Evolutionary conservation across 1,140 invertebrate genomes (phyloP), one percentile per base, ranked within the genome.

Genomic region (Hypothenemus hampei): DNA sequence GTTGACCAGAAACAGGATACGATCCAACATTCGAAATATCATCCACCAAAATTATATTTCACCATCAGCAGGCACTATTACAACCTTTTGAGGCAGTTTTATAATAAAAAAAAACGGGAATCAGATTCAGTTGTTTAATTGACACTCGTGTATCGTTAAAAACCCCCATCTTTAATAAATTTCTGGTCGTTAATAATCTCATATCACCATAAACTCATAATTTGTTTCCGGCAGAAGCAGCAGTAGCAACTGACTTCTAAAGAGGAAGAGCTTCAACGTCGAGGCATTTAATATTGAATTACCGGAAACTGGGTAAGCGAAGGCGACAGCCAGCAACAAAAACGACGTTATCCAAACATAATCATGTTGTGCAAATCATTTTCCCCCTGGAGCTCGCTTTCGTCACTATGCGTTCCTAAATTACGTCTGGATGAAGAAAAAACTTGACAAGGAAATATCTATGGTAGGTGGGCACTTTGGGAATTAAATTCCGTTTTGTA

Each of bases 331-430:
- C 11, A 22, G 49, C 26, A 41, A 43, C 49, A 51, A 51, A 51
- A 51, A 51, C 24, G 35, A 41, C 49, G 39, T 41, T 36, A 41
- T 43, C 24, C 22, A 43, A 51, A 51, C 49, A 39, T 41, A 51
- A 51, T 51, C 49, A 51, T 51, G 49, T 51, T 51, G 49, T 33
- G 49, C 39, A 41, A 41, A 51, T 51, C 26, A 51, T 51, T 51
- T 41, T 16, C 24, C 39, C 36, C 33, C 33, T 18, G 35, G 26
- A 29, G 46, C 46, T 37, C 19, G 35, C 44, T 47, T 47, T 35
- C 18, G 44, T 26, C 44, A 35, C n/a, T 47, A 47, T 19, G 44
- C 20, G 26, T 47, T 35, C 10, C 16, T 13, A 31, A 22, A 8
- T 29, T 40, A 16, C n/a, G n/a, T n/a, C n/a, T 45, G 41, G 11